These are phyloP conservation scores for Halocynthia aurantium DNA, from an alignment of 23 tunicate species.

Conservation along the genomic window DNA sequence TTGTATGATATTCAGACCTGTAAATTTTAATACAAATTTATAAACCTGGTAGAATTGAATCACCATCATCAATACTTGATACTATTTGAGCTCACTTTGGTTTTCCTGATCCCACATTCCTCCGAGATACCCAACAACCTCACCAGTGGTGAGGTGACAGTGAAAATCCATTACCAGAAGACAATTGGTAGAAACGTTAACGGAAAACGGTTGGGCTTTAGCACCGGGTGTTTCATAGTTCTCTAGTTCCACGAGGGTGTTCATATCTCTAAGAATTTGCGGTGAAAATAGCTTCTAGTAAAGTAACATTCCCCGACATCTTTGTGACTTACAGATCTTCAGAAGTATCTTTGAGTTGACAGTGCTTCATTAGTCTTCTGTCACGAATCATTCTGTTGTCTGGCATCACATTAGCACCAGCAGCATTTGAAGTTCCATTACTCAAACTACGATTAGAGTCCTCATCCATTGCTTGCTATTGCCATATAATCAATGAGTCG, in stretches of 20 bases:
- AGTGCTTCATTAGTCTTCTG: conserved; percentile 29
- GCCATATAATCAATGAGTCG: background rate
- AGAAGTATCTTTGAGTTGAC: conserved; percentile 18
- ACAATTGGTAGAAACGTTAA: conserved; percentile 46
- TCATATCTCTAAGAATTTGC: conserved; percentile 41
- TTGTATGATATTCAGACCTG: conserved; percentile 61
- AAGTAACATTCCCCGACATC: no score
- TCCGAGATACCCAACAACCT: conserved; percentile 81
- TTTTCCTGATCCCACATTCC: conserved; percentile 72
- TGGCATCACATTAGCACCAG: conserved; percentile 1
- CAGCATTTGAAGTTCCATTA: no score
- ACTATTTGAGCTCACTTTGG: conserved; percentile 31
- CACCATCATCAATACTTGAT: background rate
- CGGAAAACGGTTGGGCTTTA: conserved; percentile 64
- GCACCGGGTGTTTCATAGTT: conserved; percentile 25
- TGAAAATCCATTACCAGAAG: conserved; percentile 67
- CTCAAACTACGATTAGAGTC: no score
- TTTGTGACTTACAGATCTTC: no score
- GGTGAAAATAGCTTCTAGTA: background rate
- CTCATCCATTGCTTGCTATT: background rate
- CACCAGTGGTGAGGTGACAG: conserved; percentile 61
- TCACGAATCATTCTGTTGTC: conserved; percentile 43
- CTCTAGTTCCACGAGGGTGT: conserved; percentile 52
- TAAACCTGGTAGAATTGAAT: background rate
- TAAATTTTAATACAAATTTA: background rate